Conservation (phyloP, 2,888 invertebrate species). For the Keiferia lycopersicella region DNA sequence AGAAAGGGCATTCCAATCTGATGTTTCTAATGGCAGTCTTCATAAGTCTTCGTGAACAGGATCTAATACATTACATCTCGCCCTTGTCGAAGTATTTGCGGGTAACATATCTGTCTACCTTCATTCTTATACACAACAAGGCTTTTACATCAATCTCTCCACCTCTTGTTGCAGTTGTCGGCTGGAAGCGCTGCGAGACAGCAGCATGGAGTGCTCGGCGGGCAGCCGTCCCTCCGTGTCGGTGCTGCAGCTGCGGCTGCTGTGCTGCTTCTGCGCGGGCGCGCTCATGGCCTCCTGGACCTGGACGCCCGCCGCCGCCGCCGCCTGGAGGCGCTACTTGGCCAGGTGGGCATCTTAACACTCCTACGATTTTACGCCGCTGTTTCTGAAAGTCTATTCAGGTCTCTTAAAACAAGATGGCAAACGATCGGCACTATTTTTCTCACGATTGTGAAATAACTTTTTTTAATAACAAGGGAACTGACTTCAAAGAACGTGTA, state of each 20-base stretch:
- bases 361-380: neutral
- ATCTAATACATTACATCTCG: no score
- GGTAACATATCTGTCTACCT: no score
- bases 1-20: no score
- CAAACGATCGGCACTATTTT: no score
- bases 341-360: conserved; percentile 81
- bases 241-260: conserved; percentile 89
- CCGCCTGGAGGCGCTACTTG: conserved; percentile 92
- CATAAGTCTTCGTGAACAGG: no score
- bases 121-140: no score
- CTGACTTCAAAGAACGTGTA: no score
- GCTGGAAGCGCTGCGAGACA: conserved; percentile 53
- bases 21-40: no score
- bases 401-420: neutral
- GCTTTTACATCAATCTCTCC: no score
- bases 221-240: conserved; percentile 90
- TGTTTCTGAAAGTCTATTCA: neutral
- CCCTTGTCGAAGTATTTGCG: no score
- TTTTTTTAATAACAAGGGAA: no score
- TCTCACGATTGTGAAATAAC: no score
- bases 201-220: conserved; percentile 80
- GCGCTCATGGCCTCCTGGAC: conserved; percentile 96
- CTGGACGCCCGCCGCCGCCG: conserved; percentile 92
- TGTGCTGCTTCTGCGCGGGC: conserved; percentile 92
- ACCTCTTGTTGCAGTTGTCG: conserved; percentile 59